Conservation (phyloP, 2,888 invertebrate species). For the Calephelis perditalis region DNA sequence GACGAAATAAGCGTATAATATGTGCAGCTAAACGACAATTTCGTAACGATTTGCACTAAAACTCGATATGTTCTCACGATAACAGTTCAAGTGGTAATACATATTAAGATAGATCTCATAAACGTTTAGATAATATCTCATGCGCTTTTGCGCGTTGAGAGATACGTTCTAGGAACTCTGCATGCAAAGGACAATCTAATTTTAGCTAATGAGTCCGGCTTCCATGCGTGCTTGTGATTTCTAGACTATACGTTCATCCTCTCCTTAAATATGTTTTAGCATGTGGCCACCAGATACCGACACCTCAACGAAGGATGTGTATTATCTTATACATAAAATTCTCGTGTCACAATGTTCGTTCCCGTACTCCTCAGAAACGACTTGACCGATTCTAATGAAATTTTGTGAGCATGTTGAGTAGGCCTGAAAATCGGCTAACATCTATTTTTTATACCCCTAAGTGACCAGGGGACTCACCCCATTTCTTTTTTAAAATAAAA, state of each 20-base stretch:
- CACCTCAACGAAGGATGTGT: no score
- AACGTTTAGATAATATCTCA: constrained; percentile 5
- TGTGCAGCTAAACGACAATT: neutral
- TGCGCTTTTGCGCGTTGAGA: constrained; percentile 2
- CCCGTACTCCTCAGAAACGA: no score
- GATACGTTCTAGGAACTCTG: constrained; percentile 1
- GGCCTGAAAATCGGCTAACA: no score
- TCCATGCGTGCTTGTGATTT: constrained; percentile 1
- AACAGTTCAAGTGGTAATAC: neutral
- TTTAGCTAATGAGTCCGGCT: constrained; percentile 7
- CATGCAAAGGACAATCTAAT: constrained; percentile 9
- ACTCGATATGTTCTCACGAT: neutral
- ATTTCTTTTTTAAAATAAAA: no score
- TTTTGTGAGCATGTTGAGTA: no score
- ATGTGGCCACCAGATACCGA: no score
- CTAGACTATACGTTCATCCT: neutral
- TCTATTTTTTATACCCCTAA: no score
- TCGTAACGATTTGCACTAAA: neutral
- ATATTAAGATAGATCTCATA: constrained; percentile 5
- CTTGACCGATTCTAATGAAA: no score
- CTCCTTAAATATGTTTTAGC: no score
- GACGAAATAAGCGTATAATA: neutral
- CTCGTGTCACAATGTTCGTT: no score
- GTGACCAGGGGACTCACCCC: no score
- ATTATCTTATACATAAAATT: no score